phyloP scores from a whole-genome alignment of 2,888 invertebrate genomes.

The Syritta pipiens region DNA sequence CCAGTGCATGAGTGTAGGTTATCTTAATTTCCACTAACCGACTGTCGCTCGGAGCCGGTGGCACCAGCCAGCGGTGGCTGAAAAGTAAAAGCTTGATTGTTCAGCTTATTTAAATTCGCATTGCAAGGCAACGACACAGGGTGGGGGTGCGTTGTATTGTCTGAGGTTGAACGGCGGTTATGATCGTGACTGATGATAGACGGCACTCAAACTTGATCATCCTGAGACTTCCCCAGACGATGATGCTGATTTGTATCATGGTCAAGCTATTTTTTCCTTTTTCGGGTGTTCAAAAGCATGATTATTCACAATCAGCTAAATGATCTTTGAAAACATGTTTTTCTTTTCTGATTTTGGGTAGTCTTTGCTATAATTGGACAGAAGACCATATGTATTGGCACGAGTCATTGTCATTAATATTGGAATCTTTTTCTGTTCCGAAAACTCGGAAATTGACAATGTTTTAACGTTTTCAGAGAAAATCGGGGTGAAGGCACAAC shows the following conservation, averaged over 20 bases:
- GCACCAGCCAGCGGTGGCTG: background rate
- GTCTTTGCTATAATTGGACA: constrained; percentile 39
- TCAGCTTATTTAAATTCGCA: constrained; percentile 34
- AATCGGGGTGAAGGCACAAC: too few species aligned
- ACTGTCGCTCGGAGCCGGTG: constrained; percentile 4
- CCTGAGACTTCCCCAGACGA: constrained; percentile 20
- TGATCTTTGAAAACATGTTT: background rate
- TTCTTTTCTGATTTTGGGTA: background rate
- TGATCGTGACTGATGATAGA: constrained; percentile 16
- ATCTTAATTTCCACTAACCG: constrained; percentile 40
- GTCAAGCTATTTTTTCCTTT: constrained; percentile 34
- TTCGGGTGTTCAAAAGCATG: constrained; percentile 22
- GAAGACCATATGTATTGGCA: constrained; percentile 22
- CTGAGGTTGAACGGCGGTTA: constrained; percentile 14
- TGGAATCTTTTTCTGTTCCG: background rate
- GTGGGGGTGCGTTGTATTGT: too few species aligned
- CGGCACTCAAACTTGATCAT: constrained; percentile 14
- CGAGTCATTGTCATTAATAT: constrained; percentile 21
- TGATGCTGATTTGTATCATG: constrained; percentile 19
- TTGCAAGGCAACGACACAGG: constrained; percentile 6
- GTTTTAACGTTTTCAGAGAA: background rate
- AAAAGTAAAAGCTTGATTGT: constrained; percentile 63
- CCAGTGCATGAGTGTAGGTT: constrained; percentile 31
- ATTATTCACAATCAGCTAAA: constrained; percentile 12
- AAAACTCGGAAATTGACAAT: constrained; percentile 10